Percentiles rank a stretch among this genome's conserved stretches.
Conservation (phyloP, 2,113 vertebrate genomes). For the Galeopterus variegatus region DNA sequence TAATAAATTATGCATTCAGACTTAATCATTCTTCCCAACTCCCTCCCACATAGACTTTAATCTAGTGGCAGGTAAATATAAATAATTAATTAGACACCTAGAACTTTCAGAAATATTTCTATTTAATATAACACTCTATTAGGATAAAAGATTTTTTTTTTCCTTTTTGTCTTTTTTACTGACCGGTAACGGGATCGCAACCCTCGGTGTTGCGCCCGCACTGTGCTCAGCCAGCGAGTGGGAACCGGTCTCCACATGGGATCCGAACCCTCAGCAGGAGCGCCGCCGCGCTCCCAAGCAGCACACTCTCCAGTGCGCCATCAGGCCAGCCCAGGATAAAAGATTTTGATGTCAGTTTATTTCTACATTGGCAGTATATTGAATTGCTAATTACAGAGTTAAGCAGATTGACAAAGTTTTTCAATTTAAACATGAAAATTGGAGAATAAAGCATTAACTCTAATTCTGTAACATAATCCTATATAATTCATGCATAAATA, state of each 20-base stretch:
- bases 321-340: too few relatives aligned
- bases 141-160: background rate
- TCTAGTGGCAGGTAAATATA: background rate
- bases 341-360: background rate
- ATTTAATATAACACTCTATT: background rate
- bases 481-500: constrained; percentile 48
- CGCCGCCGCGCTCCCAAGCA: too few relatives aligned
- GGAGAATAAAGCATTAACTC: background rate
- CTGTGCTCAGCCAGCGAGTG: too few relatives aligned
- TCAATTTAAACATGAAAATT: constrained; percentile 56
- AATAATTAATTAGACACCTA: constrained; percentile 22
- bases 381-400: background rate
- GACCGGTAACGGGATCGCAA: too few relatives aligned
- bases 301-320: too few relatives aligned
- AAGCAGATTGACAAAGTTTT: background rate
- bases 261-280: too few relatives aligned
- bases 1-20: background rate
- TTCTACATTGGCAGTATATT: background rate
- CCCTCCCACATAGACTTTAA: background rate
- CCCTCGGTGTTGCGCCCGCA: too few relatives aligned
- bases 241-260: too few relatives aligned
- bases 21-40: background rate
- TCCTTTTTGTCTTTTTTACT: too few relatives aligned
- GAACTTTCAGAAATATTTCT: constrained; percentile 1
- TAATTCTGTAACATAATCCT: constrained; percentile 44